Base-by-base conservation (phyloP, 2,113 vertebrate species). In the Ellobius talpinus region DNA sequence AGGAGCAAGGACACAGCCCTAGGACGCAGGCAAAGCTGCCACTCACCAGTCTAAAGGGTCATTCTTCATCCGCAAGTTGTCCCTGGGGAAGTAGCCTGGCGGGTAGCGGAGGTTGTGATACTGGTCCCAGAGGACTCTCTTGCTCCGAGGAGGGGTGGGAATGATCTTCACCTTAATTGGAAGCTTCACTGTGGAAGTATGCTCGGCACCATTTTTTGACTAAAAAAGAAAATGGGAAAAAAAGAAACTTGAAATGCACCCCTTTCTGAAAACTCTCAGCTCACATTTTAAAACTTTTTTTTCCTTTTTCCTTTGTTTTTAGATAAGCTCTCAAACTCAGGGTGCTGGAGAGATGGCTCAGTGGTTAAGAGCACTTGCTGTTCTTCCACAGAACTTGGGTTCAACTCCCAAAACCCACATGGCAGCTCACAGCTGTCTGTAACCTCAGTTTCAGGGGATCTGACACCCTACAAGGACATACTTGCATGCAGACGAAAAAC, bases 41-140 rank as follows among this genome's bases (percentile, higher is more conserved):
- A 31, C 98, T 98, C 92, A 99, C 99, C 99, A 99, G 98, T 99
- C 99, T 55, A 99, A 98, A 0, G 99, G 99, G 97, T 99, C 99
- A 0, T 99, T 99, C 98, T 99, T 99, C 99, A 99, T 99, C 92
- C 99, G 98, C 84, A 99, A 97, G 95, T 99, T 99, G 98, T 99
- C 99, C 73, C 99, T 98, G 85, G 99, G 99, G 95, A 99, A 99
- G 97, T 99, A 99, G 76, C 99, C 99, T 0, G 99, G 99, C 0
- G 99, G 99, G 26, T 99, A 99, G 66, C 99, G 99, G 88, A 99
- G 99, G 96, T 99, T 99, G 97, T 99, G 99, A 97, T 99, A 99
- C 87, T 99, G 99, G 98, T 99, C 99, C 99, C 99, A 99, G 39
- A 99, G 98, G 55, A 99, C 98, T 91, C 99, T 98, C 98, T 99